These are phyloP conservation scores for Ascaphus truei DNA, from an alignment of 2,113 vertebrate genomes.

Conservation along the genomic window DNA sequence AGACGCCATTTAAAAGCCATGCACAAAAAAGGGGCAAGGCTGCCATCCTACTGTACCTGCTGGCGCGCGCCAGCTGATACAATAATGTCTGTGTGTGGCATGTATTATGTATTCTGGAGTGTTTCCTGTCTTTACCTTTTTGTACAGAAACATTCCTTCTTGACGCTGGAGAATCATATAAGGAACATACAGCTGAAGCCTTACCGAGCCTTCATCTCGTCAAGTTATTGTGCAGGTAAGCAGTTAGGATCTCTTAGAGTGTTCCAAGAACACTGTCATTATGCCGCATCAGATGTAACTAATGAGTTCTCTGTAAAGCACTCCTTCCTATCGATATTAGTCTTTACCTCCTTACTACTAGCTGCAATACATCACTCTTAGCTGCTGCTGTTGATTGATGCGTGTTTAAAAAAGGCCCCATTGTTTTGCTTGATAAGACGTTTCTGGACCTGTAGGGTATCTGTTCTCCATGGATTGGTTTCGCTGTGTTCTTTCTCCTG, in stretches of 20 bases:
- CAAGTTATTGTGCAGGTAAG: slow-evolving; percentile 29
- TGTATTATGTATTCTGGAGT: too few species aligned
- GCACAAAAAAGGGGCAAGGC: too few species aligned
- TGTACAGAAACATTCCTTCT: too few species aligned
- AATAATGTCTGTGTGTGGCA: too few species aligned
- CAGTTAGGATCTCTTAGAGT: background rate
- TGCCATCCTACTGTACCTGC: too few species aligned
- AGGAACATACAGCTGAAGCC: background rate
- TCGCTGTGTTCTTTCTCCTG: too few species aligned
- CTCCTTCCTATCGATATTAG: slow-evolving; percentile 12
- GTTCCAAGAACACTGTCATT: slow-evolving; percentile 10
- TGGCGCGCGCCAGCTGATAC: too few species aligned
- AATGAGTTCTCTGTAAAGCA: background rate
- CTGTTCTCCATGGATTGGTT: slow-evolving; percentile 8
- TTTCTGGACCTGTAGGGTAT: slow-evolving; percentile 6
- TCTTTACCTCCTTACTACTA: background rate
- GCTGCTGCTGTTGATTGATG: slow-evolving; percentile 10
- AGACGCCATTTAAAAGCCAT: too few species aligned
- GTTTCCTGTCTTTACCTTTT: too few species aligned
- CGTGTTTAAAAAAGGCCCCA: background rate
- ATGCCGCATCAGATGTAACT: slow-evolving; percentile 16
- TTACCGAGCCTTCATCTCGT: background rate
- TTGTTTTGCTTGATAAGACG: slow-evolving; percentile 15
- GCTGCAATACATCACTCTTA: slow-evolving; percentile 7
- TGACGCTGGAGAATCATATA: too few species aligned